phyloP scores from a whole-genome alignment of 2,888 invertebrate genomes.

The Cantharis nigra region DNA sequence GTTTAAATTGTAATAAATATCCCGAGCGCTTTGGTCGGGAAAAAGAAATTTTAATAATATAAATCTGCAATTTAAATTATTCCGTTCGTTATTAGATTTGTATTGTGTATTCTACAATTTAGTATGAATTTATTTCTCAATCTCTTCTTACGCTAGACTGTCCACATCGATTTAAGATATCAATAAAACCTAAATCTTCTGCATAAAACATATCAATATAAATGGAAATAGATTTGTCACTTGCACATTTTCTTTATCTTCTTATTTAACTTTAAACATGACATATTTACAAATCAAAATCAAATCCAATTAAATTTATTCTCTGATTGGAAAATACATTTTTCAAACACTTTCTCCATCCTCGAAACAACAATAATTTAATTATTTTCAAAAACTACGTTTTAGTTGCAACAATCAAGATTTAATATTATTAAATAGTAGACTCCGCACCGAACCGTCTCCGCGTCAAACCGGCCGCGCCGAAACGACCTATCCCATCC shows the following conservation, averaged over 20 bases:
- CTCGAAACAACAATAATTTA: too few species aligned
- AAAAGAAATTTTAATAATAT: background rate
- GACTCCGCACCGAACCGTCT: too few species aligned
- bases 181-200: constrained; percentile 26
- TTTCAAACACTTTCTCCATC: too few species aligned
- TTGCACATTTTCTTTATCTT: constrained; percentile 13
- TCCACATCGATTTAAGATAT: constrained; percentile 24
- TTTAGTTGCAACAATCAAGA: too few species aligned
- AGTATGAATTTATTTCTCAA: constrained; percentile 13
- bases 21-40: background rate
- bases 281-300: background rate
- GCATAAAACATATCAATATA: constrained; percentile 30
- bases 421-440: too few species aligned
- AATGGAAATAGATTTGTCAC: constrained; percentile 30
- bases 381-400: too few species aligned
- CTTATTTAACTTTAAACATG: background rate
- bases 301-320: background rate
- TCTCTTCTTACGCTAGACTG: constrained; percentile 17
- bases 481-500: too few species aligned
- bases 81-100: background rate
- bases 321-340: too few species aligned
- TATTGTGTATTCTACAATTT: background rate
- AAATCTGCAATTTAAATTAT: background rate
- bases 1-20: background rate
- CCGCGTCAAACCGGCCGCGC: too few species aligned